Evolutionary conservation across 2,113 vertebrate species (phyloP).

Genomic region (Pionites leucogaster): DNA sequence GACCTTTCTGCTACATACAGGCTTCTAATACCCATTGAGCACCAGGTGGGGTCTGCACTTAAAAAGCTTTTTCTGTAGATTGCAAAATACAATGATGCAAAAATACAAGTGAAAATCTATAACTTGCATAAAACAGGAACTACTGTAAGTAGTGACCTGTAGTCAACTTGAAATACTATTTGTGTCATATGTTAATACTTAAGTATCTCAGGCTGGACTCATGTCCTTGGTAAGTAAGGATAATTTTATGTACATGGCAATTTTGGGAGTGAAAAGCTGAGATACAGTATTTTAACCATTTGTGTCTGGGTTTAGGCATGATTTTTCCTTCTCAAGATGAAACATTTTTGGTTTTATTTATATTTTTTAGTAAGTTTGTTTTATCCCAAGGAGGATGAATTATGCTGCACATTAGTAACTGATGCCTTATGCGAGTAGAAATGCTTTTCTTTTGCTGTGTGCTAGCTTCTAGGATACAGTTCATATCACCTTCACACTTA

Average conservation of each 20-base stretch:
- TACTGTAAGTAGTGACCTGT: neutral
- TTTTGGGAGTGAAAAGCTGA: neutral
- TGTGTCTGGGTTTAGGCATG: neutral
- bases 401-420: neutral
- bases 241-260: neutral
- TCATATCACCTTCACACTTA: neutral
- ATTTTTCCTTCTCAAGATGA: neutral
- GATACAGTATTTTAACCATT: neutral
- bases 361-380: neutral
- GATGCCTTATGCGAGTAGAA: conserved; percentile 30
- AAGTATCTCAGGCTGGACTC: neutral
- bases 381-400: neutral
- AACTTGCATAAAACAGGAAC: neutral
- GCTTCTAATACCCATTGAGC: neutral
- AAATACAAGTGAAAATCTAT: neutral
- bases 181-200: neutral
- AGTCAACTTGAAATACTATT: neutral
- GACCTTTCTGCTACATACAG: neutral
- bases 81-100: neutral
- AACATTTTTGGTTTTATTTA: neutral
- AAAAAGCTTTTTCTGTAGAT: neutral
- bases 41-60: neutral
- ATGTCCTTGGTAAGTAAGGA: neutral
- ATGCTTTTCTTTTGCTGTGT: neutral
- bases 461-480: neutral